phyloP scores from a whole-genome alignment of 2,888 invertebrate genomes.

The Scaptomyza parva region DNA sequence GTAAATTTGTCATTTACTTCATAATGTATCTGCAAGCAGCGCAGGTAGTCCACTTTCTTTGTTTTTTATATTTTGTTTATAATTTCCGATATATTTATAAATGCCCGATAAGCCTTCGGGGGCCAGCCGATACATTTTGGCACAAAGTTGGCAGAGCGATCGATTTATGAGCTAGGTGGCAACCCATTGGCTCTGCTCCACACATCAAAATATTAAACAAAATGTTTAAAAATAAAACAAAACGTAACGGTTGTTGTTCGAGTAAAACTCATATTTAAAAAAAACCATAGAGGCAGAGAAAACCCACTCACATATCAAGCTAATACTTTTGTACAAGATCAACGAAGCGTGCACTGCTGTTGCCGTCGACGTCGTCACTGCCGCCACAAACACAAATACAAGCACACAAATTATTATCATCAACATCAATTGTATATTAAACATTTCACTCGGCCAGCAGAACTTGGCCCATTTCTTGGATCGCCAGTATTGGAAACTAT shows the following conservation, averaged over 20 bases:
- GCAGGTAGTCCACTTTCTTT: constrained; percentile 28
- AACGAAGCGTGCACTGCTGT: constrained; percentile 44
- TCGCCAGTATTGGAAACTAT: constrained; percentile 80
- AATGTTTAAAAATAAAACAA: constrained; percentile 72
- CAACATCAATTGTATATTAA: constrained; percentile 59
- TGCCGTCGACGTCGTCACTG: constrained; percentile 30
- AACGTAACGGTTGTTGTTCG: constrained; percentile 54
- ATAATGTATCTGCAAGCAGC: constrained; percentile 4
- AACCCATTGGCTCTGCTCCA: constrained; percentile 38
- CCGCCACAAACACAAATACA: constrained; percentile 55
- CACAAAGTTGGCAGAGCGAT: constrained; percentile 33
- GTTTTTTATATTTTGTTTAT: constrained; percentile 60
- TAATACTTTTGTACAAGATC: constrained; percentile 28
- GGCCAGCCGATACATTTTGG: constrained; percentile 27
- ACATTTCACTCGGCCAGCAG: constrained; percentile 55
- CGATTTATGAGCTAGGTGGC: constrained; percentile 39
- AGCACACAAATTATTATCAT: constrained; percentile 47
- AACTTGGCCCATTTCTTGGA: constrained; percentile 70
- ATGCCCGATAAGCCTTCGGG: constrained; percentile 32
- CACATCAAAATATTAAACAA: constrained; percentile 53
- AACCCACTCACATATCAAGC: constrained; percentile 46
- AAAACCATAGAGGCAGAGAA: constrained; percentile 11
- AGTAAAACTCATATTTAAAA: constrained; percentile 48
- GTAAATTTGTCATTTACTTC: constrained; percentile 20
- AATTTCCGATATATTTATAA: constrained; percentile 42